phyloP scores from a whole-genome alignment of 2,888 invertebrate species.

The Linyphia triangularis region DNA sequence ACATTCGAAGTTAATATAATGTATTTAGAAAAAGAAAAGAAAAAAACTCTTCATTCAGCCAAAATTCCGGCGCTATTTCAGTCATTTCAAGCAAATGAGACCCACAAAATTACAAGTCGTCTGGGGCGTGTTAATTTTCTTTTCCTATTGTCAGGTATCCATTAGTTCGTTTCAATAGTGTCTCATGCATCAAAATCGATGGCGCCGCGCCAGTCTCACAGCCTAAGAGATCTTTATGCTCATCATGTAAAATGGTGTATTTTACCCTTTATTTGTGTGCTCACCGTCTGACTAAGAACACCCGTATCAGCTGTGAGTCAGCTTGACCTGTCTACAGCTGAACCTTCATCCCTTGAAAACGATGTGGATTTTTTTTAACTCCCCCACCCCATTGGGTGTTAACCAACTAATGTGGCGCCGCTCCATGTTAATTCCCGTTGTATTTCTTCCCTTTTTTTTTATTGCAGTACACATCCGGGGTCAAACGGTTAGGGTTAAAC shows the following conservation, averaged over 20 bases:
- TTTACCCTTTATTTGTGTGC: slow-evolving; percentile 7
- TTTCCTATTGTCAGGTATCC: neutral
- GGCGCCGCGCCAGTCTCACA: neutral
- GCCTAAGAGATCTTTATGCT: neutral
- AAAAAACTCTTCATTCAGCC: too few relatives aligned
- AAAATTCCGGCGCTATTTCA: neutral
- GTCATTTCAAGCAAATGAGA: neutral
- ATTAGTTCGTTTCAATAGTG: neutral
- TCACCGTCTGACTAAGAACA: slow-evolving; percentile 1
- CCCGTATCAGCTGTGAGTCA: slow-evolving; percentile 49
- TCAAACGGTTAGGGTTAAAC: slow-evolving; percentile 61
- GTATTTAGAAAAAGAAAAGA: too few relatives aligned
- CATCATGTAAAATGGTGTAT: neutral
- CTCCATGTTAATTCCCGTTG: slow-evolving; percentile 50
- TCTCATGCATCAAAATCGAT: too few relatives aligned
- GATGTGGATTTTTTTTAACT: slow-evolving; percentile 11
- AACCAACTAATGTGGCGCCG: slow-evolving; percentile 68
- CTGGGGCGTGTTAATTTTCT: neutral
- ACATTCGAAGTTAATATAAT: too few relatives aligned
- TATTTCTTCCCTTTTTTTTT: slow-evolving; percentile 57
- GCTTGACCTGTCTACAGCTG: slow-evolving; percentile 66
- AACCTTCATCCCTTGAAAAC: slow-evolving; percentile 25
- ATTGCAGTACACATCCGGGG: slow-evolving; percentile 71
- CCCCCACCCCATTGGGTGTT: slow-evolving; percentile 46
- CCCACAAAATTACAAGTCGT: neutral